Percentiles rank a stretch among this genome's conserved stretches.
These are phyloP conservation scores for Chrysochloris asiatica DNA, from an alignment of 2,113 vertebrate species.

Conservation along the genomic window DNA sequence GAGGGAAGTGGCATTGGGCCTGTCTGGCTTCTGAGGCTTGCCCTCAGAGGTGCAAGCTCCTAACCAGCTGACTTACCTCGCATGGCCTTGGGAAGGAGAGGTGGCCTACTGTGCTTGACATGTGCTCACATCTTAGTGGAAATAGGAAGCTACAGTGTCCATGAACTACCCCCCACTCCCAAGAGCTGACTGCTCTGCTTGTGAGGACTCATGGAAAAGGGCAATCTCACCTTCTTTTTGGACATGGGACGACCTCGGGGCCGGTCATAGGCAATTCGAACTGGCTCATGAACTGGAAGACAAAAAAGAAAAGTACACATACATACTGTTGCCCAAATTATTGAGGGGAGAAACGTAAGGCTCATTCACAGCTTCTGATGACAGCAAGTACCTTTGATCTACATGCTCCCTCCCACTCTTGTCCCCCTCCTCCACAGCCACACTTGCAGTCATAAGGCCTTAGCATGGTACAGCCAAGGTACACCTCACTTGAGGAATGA, in stretches of 20 bases:
- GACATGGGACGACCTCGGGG: conserved; percentile 83
- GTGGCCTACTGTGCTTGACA: neutral
- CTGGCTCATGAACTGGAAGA: conserved; percentile 87
- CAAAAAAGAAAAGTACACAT: conserved; percentile 53
- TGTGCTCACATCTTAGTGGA: neutral
- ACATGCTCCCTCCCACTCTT: neutral
- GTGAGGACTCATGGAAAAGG: neutral
- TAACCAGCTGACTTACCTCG: too few relatives aligned
- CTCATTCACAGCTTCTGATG: neutral
- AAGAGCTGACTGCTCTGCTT: neutral
- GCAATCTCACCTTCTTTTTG: conserved; percentile 85
- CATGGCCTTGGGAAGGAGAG: neutral
- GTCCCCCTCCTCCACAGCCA: too few relatives aligned
- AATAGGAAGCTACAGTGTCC: neutral
- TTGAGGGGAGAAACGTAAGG: neutral
- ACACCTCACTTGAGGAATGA: neutral
- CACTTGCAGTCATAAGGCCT: neutral
- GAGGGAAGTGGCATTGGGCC: too few relatives aligned
- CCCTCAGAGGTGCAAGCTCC: too few relatives aligned
- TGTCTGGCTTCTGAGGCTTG: too few relatives aligned
- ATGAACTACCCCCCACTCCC: neutral
- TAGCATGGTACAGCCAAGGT: neutral
- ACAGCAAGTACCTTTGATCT: neutral
- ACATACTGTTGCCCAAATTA: neutral
- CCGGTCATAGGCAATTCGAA: conserved; percentile 87